Base-by-base conservation (phyloP, 2,113 vertebrate species). In the Brachirus orientalis region DNA sequence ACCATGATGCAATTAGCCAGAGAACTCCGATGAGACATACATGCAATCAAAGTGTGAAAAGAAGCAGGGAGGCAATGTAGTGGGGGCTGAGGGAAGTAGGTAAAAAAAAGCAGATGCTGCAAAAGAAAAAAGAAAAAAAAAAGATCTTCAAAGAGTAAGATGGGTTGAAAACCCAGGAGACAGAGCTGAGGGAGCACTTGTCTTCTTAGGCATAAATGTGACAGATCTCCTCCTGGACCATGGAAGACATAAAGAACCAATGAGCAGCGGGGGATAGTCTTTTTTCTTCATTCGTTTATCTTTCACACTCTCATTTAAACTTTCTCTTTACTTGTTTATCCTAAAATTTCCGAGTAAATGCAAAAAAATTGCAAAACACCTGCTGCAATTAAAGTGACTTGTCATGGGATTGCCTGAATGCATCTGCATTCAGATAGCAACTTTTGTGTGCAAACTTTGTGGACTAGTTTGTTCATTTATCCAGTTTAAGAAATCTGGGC, bases 1-100 rank as follows among this genome's bases (percentile, higher is more conserved):
- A 75, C 87, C 75, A 86, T 92, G 85, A 91, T 88, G 87, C 89
- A 93, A 93, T 92, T 91, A 92, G 87, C 83, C 79, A 85, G 78
- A 88, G 79, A 86, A 83, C 76, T 86, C 79, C 80, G 18, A 84
- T 89, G 84, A 89, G 88, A 90, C 81, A 90, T 89, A 89, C 85
- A 82, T 65, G 87, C 86, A 89, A 89, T 90, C 86, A 90, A 87
- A 91, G 88, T 90, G 85, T 76, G 78, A 83, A 83, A 84, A 86
- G 71, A 86, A 54, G 70, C 79, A 69, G 68, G 69, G 84, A 82
- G 77, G 85, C 81, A 53, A 74, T 75, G 66, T 50, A 77, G 79
- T 80, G 45, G 40, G 58, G 76, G 18, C 11, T 61, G 69, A 41
- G n/a, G n/a, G 41, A 77, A 10, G 40, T 9, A 43, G 40, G 40